Conservation (phyloP, 2,113 vertebrate species). For the Hemicordylus capensis region DNA sequence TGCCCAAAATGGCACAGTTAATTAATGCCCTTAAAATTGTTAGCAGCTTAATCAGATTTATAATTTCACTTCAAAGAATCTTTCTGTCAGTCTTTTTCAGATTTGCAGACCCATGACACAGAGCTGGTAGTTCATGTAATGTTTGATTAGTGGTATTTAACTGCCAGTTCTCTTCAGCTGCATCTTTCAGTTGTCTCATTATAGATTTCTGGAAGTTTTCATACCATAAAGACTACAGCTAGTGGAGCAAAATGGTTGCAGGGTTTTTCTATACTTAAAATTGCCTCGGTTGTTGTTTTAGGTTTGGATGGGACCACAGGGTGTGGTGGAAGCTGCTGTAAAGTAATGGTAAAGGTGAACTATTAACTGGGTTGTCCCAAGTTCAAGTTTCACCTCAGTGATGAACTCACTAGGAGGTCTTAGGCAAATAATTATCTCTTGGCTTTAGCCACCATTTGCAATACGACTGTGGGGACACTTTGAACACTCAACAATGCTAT, state of each 20-base stretch:
- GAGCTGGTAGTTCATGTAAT: not conserved
- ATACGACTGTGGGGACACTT: too few relatives aligned
- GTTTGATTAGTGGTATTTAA: not conserved
- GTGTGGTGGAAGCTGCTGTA: not conserved
- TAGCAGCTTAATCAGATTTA: not conserved
- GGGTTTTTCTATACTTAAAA: not conserved
- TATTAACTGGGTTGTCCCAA: not conserved
- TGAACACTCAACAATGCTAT: too few relatives aligned
- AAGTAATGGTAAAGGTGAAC: not conserved
- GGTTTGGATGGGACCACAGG: not conserved
- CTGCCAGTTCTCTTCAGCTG: not conserved
- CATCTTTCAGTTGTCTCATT: not conserved
- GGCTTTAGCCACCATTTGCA: not conserved
- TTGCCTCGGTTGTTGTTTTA: not conserved
- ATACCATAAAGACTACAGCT: not conserved
- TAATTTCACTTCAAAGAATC: constrained; percentile 20
- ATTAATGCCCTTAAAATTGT: constrained; percentile 34
- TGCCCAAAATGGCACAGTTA: constrained; percentile 17
- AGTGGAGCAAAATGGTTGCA: not conserved
- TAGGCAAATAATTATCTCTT: not conserved
- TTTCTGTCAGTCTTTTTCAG: not conserved
- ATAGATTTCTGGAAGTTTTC: not conserved
- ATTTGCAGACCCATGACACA: not conserved
- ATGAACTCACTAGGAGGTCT: not conserved
- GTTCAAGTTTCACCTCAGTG: not conserved